Conservation (phyloP, 2,888 invertebrate genomes). For the Chloromyia formosa region DNA sequence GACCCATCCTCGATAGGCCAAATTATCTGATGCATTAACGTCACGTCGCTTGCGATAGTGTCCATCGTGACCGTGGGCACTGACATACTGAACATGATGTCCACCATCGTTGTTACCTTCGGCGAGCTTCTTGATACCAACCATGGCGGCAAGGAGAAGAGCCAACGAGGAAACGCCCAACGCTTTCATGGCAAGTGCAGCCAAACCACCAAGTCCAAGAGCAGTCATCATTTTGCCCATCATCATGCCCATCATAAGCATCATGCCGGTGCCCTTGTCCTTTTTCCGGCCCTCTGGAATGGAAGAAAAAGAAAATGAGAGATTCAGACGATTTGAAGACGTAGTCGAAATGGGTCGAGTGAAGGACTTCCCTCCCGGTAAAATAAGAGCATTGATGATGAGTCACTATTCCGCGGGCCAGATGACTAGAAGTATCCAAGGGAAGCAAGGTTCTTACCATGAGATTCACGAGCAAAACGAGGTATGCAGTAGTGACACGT, state of each 20-base stretch:
- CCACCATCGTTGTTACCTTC: conserved; percentile 66
- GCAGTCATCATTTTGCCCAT: conserved; percentile 82
- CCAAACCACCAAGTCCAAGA: conserved; percentile 78
- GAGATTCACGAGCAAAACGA: no score
- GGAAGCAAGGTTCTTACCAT: no score
- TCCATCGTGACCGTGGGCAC: conserved; percentile 52
- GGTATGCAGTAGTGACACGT: no score
- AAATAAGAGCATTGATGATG: no score
- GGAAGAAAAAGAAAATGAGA: background rate
- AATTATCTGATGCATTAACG: conserved; percentile 57
- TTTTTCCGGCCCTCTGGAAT: conserved; percentile 70
- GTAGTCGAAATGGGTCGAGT: no score
- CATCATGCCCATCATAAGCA: conserved; percentile 74
- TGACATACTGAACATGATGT: conserved; percentile 69
- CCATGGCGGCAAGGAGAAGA: conserved; percentile 76
- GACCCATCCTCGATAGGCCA: conserved; percentile 68
- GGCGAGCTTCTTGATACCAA: conserved; percentile 77
- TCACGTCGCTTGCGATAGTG: conserved; percentile 58
- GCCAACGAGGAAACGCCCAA: conserved; percentile 77
- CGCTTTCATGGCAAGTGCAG: conserved; percentile 81
- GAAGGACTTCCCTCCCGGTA: no score
- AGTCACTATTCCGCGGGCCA: no score
- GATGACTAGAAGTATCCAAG: no score
- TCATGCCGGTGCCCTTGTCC: conserved; percentile 69
- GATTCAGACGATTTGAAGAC: no score